Evolutionary conservation across 2,888 invertebrate genomes (phyloP).

Genomic region (Noctua janthe): DNA sequence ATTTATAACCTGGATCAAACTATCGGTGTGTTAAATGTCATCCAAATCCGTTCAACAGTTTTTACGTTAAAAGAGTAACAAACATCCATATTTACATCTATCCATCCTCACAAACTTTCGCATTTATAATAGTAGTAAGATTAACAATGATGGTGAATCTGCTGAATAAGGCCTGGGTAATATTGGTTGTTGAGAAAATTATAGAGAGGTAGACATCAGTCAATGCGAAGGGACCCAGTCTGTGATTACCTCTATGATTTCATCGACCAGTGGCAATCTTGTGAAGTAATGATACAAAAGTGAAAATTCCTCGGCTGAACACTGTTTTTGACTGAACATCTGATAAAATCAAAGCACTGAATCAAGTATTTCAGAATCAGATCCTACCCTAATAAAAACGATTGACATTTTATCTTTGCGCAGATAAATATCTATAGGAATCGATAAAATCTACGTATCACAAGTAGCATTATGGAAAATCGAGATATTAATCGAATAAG

Average conservation of each 20-base stretch:
- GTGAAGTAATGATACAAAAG: neutral
- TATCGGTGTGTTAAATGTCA: too few relatives aligned
- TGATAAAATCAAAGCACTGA: constrained; percentile 31
- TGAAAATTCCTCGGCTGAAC: neutral
- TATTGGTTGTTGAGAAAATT: too few relatives aligned
- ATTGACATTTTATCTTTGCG: constrained; percentile 19
- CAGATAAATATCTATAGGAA: constrained; percentile 43
- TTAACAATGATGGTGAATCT: too few relatives aligned
- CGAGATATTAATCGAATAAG: constrained; percentile 25
- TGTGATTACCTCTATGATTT: neutral
- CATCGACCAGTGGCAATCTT: neutral
- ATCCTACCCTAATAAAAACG: constrained; percentile 30
- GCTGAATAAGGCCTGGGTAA: too few relatives aligned
- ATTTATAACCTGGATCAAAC: too few relatives aligned
- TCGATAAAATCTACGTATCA: constrained; percentile 54
- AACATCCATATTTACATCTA: too few relatives aligned
- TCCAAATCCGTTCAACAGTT: too few relatives aligned
- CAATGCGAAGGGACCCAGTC: neutral
- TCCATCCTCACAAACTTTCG: too few relatives aligned
- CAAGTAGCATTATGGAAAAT: constrained; percentile 56
- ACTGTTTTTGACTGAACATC: neutral
- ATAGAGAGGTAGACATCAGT: neutral
- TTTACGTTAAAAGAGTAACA: too few relatives aligned
- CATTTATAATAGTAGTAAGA: too few relatives aligned
- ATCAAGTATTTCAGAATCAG: constrained; percentile 29